Conservation (phyloP, 2,113 vertebrate genomes). For the Paralichthys olivaceus region DNA sequence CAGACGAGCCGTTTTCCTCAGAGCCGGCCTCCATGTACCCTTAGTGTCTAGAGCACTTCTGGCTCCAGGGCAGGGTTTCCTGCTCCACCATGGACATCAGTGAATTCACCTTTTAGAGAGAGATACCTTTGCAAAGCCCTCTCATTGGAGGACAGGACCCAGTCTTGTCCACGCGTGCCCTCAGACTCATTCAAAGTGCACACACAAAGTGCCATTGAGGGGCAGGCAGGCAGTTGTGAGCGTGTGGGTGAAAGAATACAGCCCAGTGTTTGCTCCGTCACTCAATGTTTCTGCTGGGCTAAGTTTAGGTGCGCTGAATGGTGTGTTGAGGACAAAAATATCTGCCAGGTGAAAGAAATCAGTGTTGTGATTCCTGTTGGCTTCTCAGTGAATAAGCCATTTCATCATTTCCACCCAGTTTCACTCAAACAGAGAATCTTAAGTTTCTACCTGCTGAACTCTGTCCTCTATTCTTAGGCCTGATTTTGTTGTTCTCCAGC, state of each 20-base stretch:
- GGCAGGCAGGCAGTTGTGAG: conserved; percentile 32
- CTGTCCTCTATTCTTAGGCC: neutral
- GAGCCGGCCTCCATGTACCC: conserved; percentile 21
- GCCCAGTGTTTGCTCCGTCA: conserved; percentile 65
- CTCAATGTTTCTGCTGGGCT: conserved; percentile 34
- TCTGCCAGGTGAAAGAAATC: conserved; percentile 48
- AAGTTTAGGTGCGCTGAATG: conserved; percentile 39
- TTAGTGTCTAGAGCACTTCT: conserved; percentile 32
- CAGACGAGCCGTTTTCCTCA: conserved; percentile 31
- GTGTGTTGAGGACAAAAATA: conserved; percentile 66
- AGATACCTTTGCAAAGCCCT: conserved; percentile 58
- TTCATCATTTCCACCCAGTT: conserved; percentile 29
- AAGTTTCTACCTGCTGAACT: neutral
- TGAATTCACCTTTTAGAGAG: conserved; percentile 72
- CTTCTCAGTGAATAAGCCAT: conserved; percentile 38
- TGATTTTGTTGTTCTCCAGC: neutral
- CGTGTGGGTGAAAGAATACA: conserved; percentile 57
- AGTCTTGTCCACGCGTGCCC: conserved; percentile 61
- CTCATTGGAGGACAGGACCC: conserved; percentile 61
- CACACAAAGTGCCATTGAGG: conserved; percentile 77
- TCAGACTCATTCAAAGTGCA: conserved; percentile 53
- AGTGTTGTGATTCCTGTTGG: conserved; percentile 40
- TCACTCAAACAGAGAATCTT: neutral
- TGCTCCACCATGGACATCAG: conserved; percentile 46
- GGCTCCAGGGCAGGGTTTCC: conserved; percentile 75